A percentile compares a stretch with the other conserved stretches of the same genome.
phyloP scores from a whole-genome alignment of 1,140 invertebrate genomes.

The Zaprionus nigranus region DNA sequence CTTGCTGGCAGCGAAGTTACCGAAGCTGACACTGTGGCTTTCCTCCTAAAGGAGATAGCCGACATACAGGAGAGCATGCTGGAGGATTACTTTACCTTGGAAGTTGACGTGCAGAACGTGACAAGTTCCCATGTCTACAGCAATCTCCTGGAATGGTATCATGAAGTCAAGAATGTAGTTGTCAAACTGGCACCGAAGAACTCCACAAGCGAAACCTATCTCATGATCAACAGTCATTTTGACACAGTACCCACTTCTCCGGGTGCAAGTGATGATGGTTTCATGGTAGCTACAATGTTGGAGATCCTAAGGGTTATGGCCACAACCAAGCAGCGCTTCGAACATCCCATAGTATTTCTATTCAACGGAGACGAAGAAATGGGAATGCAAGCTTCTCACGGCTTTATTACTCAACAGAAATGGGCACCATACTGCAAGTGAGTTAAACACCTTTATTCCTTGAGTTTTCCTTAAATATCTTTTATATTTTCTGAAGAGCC shows the following conservation, averaged over 20 bases:
- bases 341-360: constrained; percentile 88
- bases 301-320: constrained; percentile 88
- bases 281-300: constrained; percentile 95
- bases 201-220: constrained; percentile 82
- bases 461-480: neutral
- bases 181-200: constrained; percentile 87
- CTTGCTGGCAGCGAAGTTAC: constrained; percentile 87
- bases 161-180: constrained; percentile 90
- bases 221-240: constrained; percentile 97
- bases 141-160: constrained; percentile 86
- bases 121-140: constrained; percentile 89
- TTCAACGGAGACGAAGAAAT: constrained; percentile 94
- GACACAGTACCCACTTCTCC: constrained; percentile 93
- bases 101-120: constrained; percentile 85
- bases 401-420: constrained; percentile 91
- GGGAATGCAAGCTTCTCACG: constrained; percentile 88
- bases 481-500: constrained; percentile 85
- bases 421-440: constrained; percentile 87
- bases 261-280: constrained; percentile 88
- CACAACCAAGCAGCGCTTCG: constrained; percentile 45
- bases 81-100: constrained; percentile 48
- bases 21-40: constrained; percentile 87
- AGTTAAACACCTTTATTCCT: neutral
- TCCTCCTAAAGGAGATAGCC: constrained; percentile 80
- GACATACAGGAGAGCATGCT: constrained; percentile 37